Evolutionary conservation across 2,113 vertebrate species (phyloP), one percentile per base, ranked within the genome.

Genomic region (Alethe diademata): DNA sequence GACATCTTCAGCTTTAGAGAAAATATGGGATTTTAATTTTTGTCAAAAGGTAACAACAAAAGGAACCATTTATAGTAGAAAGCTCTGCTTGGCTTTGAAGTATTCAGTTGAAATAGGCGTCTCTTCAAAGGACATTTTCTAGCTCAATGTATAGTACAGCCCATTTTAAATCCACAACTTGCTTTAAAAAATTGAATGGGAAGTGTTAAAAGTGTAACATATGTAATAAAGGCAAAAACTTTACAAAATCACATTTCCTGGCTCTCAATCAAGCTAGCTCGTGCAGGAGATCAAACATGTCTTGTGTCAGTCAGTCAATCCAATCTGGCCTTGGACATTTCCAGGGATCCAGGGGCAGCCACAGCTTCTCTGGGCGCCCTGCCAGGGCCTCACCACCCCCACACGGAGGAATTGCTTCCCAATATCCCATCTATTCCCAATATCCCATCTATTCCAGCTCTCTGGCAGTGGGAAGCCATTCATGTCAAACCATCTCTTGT

Each of bases 11-110:
- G 35, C 76, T 95, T 91, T 60, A 67, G 53, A 73, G 45, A 76
- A 90, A 89, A 94, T 64, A 95, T 24, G 57, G 65, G 65, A 80
- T 95, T 96, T 96, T 88, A 93, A 95, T 95, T 96, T 91, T 74
- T 93, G 80, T 83, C 78, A 81, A 94, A 93, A 93, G 75, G 70
- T 86, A 64, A 75, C 81, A 87, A 93, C 81, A 95, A 95, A 96
- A 96, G 84, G 56, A 92, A 62, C 42, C 92, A 86, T 91, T 96
- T 95, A 82, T 17, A 94, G 70, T 3, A 54, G 86, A 91, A 76
- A 86, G 85, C 69, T 85, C 67, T 71, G 56, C 76, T 51, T 42
- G 78, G 81, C 93, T 97, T 96, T 97, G 81, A 96, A 89, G 75
- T 26, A 24, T 43, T 87, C 57, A 19, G 40, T 45, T 95, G 71